Conservation (phyloP, 2,113 vertebrate species). For the Numida meleagris region DNA sequence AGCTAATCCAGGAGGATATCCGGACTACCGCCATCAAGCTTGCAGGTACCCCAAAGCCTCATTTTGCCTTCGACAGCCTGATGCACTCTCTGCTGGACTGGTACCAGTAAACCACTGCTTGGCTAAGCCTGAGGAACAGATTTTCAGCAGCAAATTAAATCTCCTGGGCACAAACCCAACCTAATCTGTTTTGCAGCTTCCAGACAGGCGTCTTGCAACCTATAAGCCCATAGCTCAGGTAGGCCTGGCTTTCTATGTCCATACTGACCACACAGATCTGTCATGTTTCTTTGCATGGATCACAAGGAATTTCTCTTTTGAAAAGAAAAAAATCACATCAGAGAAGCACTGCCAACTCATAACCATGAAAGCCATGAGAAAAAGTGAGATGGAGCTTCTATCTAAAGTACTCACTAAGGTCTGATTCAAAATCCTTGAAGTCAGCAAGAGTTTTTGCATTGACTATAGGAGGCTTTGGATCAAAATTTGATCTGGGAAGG, state of each 20-base stretch:
- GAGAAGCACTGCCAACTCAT: neutral
- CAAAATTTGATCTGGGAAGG: neutral
- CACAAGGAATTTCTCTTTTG: neutral
- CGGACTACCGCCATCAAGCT: neutral
- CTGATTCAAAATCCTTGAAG: neutral
- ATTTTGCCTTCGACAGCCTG: neutral
- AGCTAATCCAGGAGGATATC: neutral
- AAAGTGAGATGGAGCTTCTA: neutral
- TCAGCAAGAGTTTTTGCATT: neutral
- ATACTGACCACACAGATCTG: neutral
- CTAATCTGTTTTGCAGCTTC: neutral
- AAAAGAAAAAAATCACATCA: neutral
- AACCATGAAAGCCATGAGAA: neutral
- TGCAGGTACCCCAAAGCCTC: neutral
- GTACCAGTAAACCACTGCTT: neutral
- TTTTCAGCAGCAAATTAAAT: conserved; percentile 20
- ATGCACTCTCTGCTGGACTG: neutral
- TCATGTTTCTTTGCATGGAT: neutral
- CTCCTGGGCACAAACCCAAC: neutral
- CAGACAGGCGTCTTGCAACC: neutral
- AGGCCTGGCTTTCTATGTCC: neutral
- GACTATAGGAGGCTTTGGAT: neutral
- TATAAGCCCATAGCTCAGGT: neutral
- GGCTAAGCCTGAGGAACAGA: neutral
- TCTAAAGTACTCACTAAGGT: neutral